phyloP scores from a whole-genome alignment of 1,140 invertebrate species.

The Alviniconcha marisindica region DNA sequence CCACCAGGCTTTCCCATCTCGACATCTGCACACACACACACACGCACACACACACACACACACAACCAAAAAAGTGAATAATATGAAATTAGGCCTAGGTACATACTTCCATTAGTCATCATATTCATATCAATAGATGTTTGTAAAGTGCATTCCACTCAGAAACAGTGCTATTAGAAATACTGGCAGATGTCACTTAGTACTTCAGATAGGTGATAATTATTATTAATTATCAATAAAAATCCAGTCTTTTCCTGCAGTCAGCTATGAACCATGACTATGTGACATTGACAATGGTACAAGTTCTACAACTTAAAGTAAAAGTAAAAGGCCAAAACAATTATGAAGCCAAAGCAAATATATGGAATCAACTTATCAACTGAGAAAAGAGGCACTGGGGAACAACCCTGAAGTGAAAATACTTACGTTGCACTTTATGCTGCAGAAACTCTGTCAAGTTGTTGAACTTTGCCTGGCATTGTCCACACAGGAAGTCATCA shows the following conservation, averaged over 20 bases:
- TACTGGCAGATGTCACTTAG: too few species aligned
- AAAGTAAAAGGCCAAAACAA: too few species aligned
- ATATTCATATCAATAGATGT: neutral
- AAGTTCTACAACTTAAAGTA: too few species aligned
- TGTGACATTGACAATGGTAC: too few species aligned
- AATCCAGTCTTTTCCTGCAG: too few species aligned
- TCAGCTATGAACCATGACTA: too few species aligned
- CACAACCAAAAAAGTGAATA: neutral
- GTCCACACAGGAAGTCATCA: slow-evolving; percentile 40
- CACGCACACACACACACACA: neutral
- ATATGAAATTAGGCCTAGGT: neutral
- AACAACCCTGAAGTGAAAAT: too few species aligned
- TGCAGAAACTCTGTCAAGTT: slow-evolving; percentile 30
- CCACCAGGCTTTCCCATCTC: slow-evolving; percentile 43
- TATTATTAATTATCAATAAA: too few species aligned
- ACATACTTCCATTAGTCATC: neutral
- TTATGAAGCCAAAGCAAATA: too few species aligned
- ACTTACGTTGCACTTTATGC: slow-evolving; percentile 45
- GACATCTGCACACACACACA: slow-evolving; percentile 49
- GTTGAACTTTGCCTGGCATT: slow-evolving; percentile 29
- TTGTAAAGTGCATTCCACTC: neutral
- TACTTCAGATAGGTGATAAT: too few species aligned
- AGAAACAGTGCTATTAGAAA: neutral
- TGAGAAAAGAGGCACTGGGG: too few species aligned
- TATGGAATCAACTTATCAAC: too few species aligned